Conservation (phyloP, 2,888 invertebrate species). For the Cheilosia pagana region DNA sequence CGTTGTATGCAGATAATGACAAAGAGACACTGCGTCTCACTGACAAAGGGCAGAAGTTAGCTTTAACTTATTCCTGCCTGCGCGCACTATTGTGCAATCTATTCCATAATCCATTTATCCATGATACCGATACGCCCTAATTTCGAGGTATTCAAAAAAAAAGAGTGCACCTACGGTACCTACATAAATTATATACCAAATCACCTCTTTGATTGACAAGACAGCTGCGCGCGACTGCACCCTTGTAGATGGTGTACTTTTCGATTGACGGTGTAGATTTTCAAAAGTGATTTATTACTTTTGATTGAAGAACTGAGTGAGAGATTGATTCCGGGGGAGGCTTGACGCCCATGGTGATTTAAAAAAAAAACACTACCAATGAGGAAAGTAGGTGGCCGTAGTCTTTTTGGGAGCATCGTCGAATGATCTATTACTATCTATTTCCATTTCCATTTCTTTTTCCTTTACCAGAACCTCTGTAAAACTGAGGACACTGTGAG, state of each 20-base stretch:
- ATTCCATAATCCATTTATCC: conserved; percentile 8
- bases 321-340: conserved; percentile 29
- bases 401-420: too few relatives aligned
- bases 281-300: conserved; percentile 47
- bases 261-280: conserved; percentile 17
- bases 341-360: background rate
- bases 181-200: conserved; percentile 63
- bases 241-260: conserved; percentile 16
- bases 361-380: too few relatives aligned
- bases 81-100: conserved; percentile 59
- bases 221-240: conserved; percentile 60
- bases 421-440: too few relatives aligned
- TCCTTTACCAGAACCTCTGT: too few relatives aligned
- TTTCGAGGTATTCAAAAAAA: conserved; percentile 4
- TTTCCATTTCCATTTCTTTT: too few relatives aligned
- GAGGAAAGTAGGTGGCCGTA: too few relatives aligned
- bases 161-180: conserved; percentile 22
- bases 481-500: too few relatives aligned
- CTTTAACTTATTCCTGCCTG: conserved; percentile 58
- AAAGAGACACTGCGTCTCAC: conserved; percentile 29
- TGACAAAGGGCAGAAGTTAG: conserved; percentile 42
- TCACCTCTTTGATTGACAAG: conserved; percentile 69
- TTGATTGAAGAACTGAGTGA: conserved; percentile 23
- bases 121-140: conserved; percentile 48
- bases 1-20: conserved; percentile 37